Evolutionary conservation across 2,797 vertebrate species (phyloP), one percentile per base, ranked within the genome.

Genomic region (Xerus rutilus): DNA sequence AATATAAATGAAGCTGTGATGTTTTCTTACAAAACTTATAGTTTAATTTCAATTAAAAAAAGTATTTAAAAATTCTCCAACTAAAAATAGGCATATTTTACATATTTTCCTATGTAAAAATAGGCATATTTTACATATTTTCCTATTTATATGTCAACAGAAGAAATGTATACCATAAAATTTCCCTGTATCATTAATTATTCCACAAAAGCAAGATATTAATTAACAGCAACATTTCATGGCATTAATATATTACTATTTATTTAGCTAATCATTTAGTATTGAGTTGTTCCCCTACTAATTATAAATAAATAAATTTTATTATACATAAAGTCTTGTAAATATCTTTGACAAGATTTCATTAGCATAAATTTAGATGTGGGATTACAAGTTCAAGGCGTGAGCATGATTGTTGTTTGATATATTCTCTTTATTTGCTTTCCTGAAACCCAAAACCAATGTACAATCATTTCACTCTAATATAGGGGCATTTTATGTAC

Each of bases 371-470:
- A 91, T 88, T 57, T 32, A 77, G 52, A 69, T 28, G 9, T 39
- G 65, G 49, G 62, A 79, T 79, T 88, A 79, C 28, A 89, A 81
- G 73, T 59, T 73, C 43, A 91, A 95, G n/a, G 3, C 88, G 0
- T 72, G 72, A 45, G 3, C 30, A 69, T 35, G 62, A 62, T 49
- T 85, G 39, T 35, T 30, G n/a, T 62, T 93, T 93, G 86, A 87
- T 85, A 70, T 79, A 81, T 74, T 91, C 65, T 74, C 21, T 39
- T 88, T 91, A 88, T 88, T 91, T 93, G n/a, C 65, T 91, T 54
- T 85, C 17, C 87, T 81, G 65, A 91, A 85, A 95, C 73, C 72
- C 65, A 83, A 67, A 76, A 73, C 59, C 59, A 89, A 85, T 73
- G 72, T 93, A 62, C 0, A 85, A 3, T 57, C 1, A 20, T 73